A percentile compares a stretch with the other conserved stretches of the same genome.
These are phyloP conservation scores for Scolanthus callimorphus DNA, from an alignment of 92 coral and sea anemone genomes.

Conservation along the genomic window DNA sequence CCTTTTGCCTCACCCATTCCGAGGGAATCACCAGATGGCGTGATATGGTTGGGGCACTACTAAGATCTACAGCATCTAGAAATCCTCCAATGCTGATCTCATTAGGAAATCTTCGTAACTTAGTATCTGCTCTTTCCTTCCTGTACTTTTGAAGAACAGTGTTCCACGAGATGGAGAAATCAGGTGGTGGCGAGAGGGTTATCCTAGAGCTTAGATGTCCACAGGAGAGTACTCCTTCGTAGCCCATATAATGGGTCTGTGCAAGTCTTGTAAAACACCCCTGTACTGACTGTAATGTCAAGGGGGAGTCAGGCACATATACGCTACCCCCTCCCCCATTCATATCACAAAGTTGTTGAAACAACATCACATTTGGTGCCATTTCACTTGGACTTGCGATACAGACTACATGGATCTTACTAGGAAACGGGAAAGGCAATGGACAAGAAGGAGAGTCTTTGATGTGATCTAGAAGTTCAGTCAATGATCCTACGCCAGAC, in stretches of 20 bases:
- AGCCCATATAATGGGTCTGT: conserved; percentile 75
- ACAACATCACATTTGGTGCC: conserved; percentile 56
- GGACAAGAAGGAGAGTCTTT: conserved; percentile 57
- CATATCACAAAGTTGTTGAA: conserved; percentile 83
- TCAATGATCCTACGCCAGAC: conserved; percentile 76
- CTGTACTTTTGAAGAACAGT: conserved; percentile 37
- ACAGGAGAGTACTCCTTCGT: conserved; percentile 75
- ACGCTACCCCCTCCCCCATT: conserved; percentile 93
- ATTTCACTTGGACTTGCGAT: conserved; percentile 61
- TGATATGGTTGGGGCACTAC: conserved; percentile 82
- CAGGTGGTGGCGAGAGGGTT: conserved; percentile 91
- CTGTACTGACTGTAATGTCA: conserved; percentile 76
- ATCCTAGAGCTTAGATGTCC: conserved; percentile 87
- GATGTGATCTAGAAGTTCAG: conserved; percentile 73
- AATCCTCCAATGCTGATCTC: conserved; percentile 93
- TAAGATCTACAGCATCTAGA: conserved; percentile 72
- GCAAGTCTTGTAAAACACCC: conserved; percentile 83
- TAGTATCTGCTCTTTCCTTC: conserved; percentile 54
- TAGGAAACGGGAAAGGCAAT: conserved; percentile 87
- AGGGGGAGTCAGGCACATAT: conserved; percentile 81
- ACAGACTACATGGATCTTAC: conserved; percentile 88
- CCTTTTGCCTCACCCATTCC: conserved; percentile 32
- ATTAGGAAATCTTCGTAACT: conserved; percentile 63
- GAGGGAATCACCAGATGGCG: conserved; percentile 92
- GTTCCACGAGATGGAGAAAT: conserved; percentile 62